Base-by-base conservation (phyloP, 1,140 invertebrate genomes). In the Periplaneta americana region DNA sequence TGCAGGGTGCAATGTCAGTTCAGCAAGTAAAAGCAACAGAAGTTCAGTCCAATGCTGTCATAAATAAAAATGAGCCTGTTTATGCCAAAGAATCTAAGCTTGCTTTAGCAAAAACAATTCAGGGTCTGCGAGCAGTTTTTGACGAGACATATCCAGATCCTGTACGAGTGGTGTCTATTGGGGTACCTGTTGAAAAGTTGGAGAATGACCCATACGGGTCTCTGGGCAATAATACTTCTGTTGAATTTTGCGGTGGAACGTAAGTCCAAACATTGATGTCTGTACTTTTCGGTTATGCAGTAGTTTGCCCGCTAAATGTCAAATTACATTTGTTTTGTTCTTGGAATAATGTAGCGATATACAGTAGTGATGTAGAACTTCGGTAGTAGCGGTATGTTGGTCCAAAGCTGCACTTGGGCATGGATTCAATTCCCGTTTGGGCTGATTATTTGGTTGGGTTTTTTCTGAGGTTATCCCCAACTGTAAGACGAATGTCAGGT, bases 191-290 rank as follows among this genome's bases (percentile, higher is more conserved):
- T 28, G 97, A 99, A 84, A 91, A 97, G 48, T 89, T 99, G 13
- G 93, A 98, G 86, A 90, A 91, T 76, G 93, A 99, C 90, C 98
- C 98, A 1, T 91, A 94, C 48, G 92, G 94, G 34, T 90, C 93
- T 22, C 92, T 90, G 74, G 98, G 95, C 9, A 91, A 92, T 75
- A 88, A 94, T 77, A 99, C 98, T 2, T 99, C 98, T 33, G 96
- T 99, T n/a, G 99, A 99, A 90, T 99, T 99, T 90, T 99, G 99
- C 90, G 99, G 99, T 83, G 99, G 99, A 85, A 99, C 98, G 92
- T 94, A 87, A 91, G 89, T 88, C n/a, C n/a, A n/a, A n/a, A n/a
- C n/a, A n/a, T n/a, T n/a, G n/a, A n/a, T n/a, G n/a, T n/a, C n/a
- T n/a, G n/a, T n/a, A n/a, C n/a, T n/a, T n/a, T n/a, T n/a, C n/a